Evolutionary conservation across 2,113 vertebrate genomes (phyloP), one percentile per base, ranked within the genome.

Genomic region (Caranx ignobilis): DNA sequence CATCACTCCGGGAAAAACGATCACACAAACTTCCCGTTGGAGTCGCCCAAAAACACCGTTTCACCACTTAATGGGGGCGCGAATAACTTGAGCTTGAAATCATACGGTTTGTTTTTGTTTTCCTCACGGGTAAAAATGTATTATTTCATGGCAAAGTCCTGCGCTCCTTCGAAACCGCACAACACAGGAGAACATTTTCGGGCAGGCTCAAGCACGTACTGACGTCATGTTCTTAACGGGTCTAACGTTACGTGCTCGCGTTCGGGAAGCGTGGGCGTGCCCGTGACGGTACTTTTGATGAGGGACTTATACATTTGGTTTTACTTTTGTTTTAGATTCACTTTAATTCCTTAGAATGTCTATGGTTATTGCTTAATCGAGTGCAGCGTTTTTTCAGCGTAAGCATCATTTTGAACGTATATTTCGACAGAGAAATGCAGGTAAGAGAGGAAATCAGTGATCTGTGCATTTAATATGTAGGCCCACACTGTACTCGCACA

Each of bases 1-100:
- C 97, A 99, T 98, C 95, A 95, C 97, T 95, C 94, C 95, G 90
- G 85, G 87, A 88, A 80, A 95, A 89, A 85, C 87, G 90, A 92
- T 87, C 95, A 62, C 86, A 75, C 87, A 88, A 95, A 94, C 93
- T 94, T 94, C 91, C 89, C 92, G 55, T 79, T 70, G 84, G 92
- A 91, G 86, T 86, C 77, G 45, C 85, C 92, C 79, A 50, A 90
- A 83, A 85, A 85, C 91, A 73, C 90, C 64, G 89, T 88, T 88
- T 88, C 71, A 39, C 87, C 79, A 83, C 85, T 75, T 45, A 79
- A 82, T 75, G 81, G 84, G 81, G 82, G 71, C 39, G 75, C 69
- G 87, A 67, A 37, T 19, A 66, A 70, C 81, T 89, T 79, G 70
- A 70, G 73, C 70, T 68, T 56, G 56, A 79, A 72, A 90, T 77